Base-by-base conservation (phyloP, 2,797 vertebrate genomes). In the Trachurus trachurus region DNA sequence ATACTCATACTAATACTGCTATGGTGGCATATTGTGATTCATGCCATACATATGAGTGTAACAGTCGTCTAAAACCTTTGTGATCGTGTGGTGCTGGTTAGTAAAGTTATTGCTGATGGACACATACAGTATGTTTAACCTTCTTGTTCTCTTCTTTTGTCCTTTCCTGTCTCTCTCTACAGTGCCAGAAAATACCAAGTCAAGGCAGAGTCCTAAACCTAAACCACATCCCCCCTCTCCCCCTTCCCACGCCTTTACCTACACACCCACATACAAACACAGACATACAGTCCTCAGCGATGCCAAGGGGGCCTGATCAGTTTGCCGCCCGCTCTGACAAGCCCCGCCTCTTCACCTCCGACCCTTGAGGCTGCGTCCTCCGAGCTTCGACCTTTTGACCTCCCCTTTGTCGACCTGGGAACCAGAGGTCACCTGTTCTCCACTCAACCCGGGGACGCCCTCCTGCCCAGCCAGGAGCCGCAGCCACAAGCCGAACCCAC, bases 111-210 rank as follows among this genome's bases (percentile, higher is more conserved):
- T 59, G 9, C 49, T 64, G 1, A 57, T 54, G 7, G 5, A 0
- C 0, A 3, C 0, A 3, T 53, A 0, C 17, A 52, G 1, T 57
- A 22, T 47, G 2, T 44, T 69, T 74, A 31, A 74, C 21, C 0
- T 2, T 9, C 26, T 50, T n/a, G 61, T 8, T 58, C 11, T 53
- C 10, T 4, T 49, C n/a, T 75, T 39, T 59, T 78, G 2, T 78
- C 53, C 65, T 4, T 64, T 21, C 82, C 16, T 75, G 8, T 66
- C n/a, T 68, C 42, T 80, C 16, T 59, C 45, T 85, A 39, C 89
- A 99, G 98, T 96, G 96, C 97, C 96, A 96, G 97, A 97, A 95
- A 93, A 95, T 93, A 96, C 95, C 88, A 96, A 96, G 95, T 94
- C 95, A 88, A 95, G 95, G 90, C 94, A 94, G 68, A 87, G 95